Base-by-base conservation (phyloP, 2,797 vertebrate species). In the Melanotaenia pygmaea region DNA sequence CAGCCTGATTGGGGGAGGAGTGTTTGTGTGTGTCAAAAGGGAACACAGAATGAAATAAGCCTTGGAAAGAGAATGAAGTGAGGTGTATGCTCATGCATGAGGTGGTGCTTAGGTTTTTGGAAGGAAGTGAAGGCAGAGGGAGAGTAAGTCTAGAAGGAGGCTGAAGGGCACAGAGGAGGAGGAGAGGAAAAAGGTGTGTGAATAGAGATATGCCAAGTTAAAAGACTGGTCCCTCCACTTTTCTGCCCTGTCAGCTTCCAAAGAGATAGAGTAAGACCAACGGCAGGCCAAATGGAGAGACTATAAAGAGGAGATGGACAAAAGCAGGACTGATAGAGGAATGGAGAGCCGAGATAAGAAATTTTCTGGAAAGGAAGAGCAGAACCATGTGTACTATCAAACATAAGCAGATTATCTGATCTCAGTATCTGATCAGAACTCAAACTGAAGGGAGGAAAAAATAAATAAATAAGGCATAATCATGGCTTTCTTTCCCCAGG, bases 231-330 rank as follows among this genome's bases (percentile, higher is more conserved):
- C 82, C 70, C 64, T 77, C 60, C 59, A 88, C 73, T 82, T 89
- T 91, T 90, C 79, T 89, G 85, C 86, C 59, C 79, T 0, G 76
- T 91, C 87, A 92, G 90, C 91, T 88, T 76, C 40, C 57, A 84
- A 65, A 77, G 74, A 76, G 65, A 87, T 82, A 84, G 79, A 85
- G 82, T 34, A 34, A 56, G 67, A 75, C 79, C 78, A 72, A 66
- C 57, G 2, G 77, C 54, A 59, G 79, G 82, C 77, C 83, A 84
- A 85, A 88, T 77, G 75, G 86, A 81, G 56, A 68, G 64, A 68
- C 70, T 58, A 76, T 76, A 68, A 85, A 70, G 68, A 80, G 59
- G 59, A 76, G 76, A 80, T 82, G 72, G 81, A 70, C 53, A 69
- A 70, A 82, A 79, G 84, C 63, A 53, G 70, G 67, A 58, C 67